Percentiles rank a stretch among this genome's conserved stretches.
phyloP scores from a whole-genome alignment of 2,113 vertebrate species.

The Hucho hucho region DNA sequence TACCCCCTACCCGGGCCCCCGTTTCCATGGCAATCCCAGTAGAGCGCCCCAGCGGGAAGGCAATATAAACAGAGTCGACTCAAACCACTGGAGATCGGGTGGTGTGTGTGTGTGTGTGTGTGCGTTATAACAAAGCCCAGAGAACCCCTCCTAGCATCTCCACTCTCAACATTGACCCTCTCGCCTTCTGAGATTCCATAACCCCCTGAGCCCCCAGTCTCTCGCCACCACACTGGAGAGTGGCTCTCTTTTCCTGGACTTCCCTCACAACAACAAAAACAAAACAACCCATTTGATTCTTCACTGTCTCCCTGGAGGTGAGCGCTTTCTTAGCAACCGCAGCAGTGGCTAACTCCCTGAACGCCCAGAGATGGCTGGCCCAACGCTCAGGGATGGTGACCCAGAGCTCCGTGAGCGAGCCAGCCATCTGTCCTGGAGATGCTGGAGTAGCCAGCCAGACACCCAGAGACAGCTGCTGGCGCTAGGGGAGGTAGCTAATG shows the following conservation, averaged over 20 bases:
- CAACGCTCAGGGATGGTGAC: conserved; percentile 46
- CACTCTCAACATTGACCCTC: conserved; percentile 28
- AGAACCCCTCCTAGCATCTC: conserved; percentile 29
- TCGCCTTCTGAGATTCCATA: not conserved
- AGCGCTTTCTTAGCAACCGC: conserved; percentile 58
- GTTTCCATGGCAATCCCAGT: conserved; percentile 63
- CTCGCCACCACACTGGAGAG: no score
- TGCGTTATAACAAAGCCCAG: conserved; percentile 15
- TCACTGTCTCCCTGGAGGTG: conserved; percentile 53
- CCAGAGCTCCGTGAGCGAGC: conserved; percentile 10
- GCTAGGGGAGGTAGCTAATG: conserved; percentile 36
- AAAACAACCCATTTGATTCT: not conserved
- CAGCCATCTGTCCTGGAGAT: conserved; percentile 59
- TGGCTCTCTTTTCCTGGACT: not conserved
- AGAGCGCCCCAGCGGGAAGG: conserved; percentile 55
- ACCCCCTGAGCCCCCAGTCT: not conserved
- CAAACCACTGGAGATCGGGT: conserved; percentile 40
- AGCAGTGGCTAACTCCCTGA: conserved; percentile 59
- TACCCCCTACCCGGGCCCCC: not conserved
- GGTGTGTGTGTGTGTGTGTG: conserved; percentile 18
- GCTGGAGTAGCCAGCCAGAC: conserved; percentile 14
- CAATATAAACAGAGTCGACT: conserved; percentile 57
- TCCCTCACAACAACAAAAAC: conserved; percentile 17
- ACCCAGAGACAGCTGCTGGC: conserved; percentile 57
- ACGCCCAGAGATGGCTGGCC: conserved; percentile 46